Base-by-base conservation (phyloP, 2,888 invertebrate species). In the Apodemia mormo region DNA sequence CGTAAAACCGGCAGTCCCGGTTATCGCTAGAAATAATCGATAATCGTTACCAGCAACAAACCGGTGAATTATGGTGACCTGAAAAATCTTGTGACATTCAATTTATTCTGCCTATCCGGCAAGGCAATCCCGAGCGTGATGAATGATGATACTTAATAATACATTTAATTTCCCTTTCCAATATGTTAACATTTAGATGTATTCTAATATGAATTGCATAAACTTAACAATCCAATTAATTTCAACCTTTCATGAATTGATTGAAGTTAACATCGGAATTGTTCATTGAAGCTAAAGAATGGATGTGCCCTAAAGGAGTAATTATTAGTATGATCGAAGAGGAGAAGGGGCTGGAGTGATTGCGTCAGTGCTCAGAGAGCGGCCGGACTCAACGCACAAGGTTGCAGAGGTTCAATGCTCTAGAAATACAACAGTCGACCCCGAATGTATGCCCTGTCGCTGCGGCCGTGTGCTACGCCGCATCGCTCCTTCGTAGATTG, bases 391-490 rank as follows among this genome's bases (percentile, higher is more conserved):
- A 92, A 92, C 85, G 87, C 87, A 91, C 93, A 93, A 93, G 93
- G 93, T 92, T 92, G 92, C 88, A 86, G 87, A 91, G 90, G 92
- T 92, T 93, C 92, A 93, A 92, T 92, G 92, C 90, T 92, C 93
- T 92, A 93, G 90, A 92, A 92, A 92, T 90, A 91, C 87, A 86
- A 91, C 83, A 88, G 85, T 85, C 89, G 91, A 91, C 90, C 92
- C 89, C 88, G 85, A 80, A 80, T 85, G 84, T 80, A 76, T 81
- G 80, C 77, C 79, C 76, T 79, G 80, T 74, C 80, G 82, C 79
- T 77, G 80, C 81, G 82, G 72, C 74, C 76, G 75, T 79, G 75
- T 77, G 76, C 75, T 72, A 74, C 75, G 73, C 74, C 69, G 73
- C 75, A 68, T 72, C 75, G 75, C 73, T 69, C 66, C 70, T 70